Percentiles rank a stretch among this genome's conserved stretches.
phyloP scores from a whole-genome alignment of 2,113 vertebrate genomes.

The Melanocharis versteri region DNA sequence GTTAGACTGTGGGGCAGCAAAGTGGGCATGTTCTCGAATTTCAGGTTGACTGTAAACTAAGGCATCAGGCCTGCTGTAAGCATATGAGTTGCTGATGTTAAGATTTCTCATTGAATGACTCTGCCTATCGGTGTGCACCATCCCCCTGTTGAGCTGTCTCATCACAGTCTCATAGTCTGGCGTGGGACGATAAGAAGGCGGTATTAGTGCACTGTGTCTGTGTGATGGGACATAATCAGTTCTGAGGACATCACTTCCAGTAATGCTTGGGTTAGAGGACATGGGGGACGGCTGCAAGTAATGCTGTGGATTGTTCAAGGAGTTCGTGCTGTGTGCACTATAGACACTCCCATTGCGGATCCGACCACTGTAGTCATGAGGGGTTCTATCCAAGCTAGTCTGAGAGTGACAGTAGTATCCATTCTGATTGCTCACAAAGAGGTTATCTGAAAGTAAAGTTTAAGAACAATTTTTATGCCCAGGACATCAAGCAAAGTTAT shows the following conservation, averaged over 20 bases:
- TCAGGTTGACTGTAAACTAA: slow-evolving; percentile 98
- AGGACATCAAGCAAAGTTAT: background rate
- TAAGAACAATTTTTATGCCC: slow-evolving; percentile 5
- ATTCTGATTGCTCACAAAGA: slow-evolving; percentile 93
- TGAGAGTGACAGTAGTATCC: slow-evolving; percentile 96
- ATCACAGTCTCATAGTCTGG: slow-evolving; percentile 97
- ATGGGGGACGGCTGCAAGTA: slow-evolving; percentile 92
- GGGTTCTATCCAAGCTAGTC: slow-evolving; percentile 90
- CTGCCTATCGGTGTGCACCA: slow-evolving; percentile 82
- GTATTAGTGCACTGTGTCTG: slow-evolving; percentile 91
- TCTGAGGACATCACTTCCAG: slow-evolving; percentile 88
- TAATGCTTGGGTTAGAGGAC: slow-evolving; percentile 97
- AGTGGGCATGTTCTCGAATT: slow-evolving; percentile 86
- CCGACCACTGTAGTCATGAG: slow-evolving; percentile 85
- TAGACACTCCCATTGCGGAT: slow-evolving; percentile 95
- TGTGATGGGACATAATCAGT: slow-evolving; percentile 89
- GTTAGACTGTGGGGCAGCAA: slow-evolving; percentile 65
- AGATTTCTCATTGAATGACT: slow-evolving; percentile 95
- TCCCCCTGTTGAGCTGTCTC: slow-evolving; percentile 85
- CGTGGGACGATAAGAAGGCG: slow-evolving; percentile 93
- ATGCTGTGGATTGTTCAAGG: slow-evolving; percentile 91
- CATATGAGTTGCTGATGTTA: slow-evolving; percentile 89
- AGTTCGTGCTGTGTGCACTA: slow-evolving; percentile 95
- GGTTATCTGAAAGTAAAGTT: slow-evolving; percentile 83
- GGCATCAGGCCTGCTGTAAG: slow-evolving; percentile 91